Base-by-base conservation (phyloP, 2,113 vertebrate species). In the Puffinus mauretanicus region DNA sequence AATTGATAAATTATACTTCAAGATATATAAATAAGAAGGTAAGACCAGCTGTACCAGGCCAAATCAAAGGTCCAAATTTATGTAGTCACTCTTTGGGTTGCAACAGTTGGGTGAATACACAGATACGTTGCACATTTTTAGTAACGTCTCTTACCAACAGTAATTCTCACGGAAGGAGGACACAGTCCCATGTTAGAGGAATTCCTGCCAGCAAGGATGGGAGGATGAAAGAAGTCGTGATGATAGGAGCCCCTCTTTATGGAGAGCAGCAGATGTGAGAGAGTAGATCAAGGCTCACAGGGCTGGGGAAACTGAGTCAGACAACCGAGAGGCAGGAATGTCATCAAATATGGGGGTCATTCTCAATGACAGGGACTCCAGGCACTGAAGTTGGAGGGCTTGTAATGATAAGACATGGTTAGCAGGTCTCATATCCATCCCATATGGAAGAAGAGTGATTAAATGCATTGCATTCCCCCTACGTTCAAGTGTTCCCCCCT, bases 391-490 rank as follows among this genome's bases (percentile, higher is more conserved):
- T 2, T 83, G 67, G 54, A 79, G 70, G 42, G 32, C 13, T 66
- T 91, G 21, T 42, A 26, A 71, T 16, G n/a, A 46, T 26, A 87
- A 62, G 61, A 54, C 1, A 1, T 17, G 44, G 17, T 36, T 69
- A 77, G 30, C 60, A 67, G 47, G 49, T 80, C 36, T 77, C 52
- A 22, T 13, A 65, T 57, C 49, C 18, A 69, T 7, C 11, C 44
- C 0, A 0, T 11, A 12, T 30, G 40, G 60, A 80, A 88, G 38
- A 77, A 55, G 21, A 79, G 16, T 10, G 30, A 46, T 38, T 25
- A 55, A 90, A 64, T 8, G 4, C 21, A 34, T 47, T 0, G 0
- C 20, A 16, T 58, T 70, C 19, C 16, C 27, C 7, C 52, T n/a
- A 4, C 1, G 1, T 20, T 49, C 49, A 26, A 40, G 38, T 21